Percentiles rank a stretch among this genome's conserved stretches.
Evolutionary conservation across 2,888 invertebrate genomes (phyloP).

Genomic region (Dysmachus trigonus): DNA sequence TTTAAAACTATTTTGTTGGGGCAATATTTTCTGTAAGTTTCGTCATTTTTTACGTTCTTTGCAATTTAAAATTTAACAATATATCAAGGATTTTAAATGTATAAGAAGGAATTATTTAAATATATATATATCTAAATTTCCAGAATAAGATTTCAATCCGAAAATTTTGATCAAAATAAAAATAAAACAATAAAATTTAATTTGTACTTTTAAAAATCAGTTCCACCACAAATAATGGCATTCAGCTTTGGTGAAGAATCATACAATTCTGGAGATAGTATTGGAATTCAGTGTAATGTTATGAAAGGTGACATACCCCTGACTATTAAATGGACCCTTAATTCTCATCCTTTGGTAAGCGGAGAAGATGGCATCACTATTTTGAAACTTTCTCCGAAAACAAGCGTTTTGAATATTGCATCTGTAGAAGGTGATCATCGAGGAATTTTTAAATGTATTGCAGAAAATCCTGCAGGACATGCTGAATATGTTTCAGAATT

Average conservation of each 20-base stretch:
- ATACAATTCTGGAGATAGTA: slow-evolving; percentile 74
- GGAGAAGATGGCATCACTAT: slow-evolving; percentile 66
- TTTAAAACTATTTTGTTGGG: slow-evolving; percentile 51
- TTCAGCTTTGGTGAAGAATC: slow-evolving; percentile 77
- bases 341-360: slow-evolving; percentile 64
- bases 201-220: slow-evolving; percentile 60
- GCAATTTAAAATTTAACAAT: no score
- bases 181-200: neutral
- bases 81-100: no score
- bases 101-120: no score
- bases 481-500: slow-evolving; percentile 74
- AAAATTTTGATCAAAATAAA: no score
- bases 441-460: slow-evolving; percentile 79
- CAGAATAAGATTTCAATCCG: no score
- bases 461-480: slow-evolving; percentile 75
- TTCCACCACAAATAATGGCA: slow-evolving; percentile 72
- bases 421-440: slow-evolving; percentile 75
- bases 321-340: slow-evolving; percentile 76
- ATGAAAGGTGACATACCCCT: slow-evolving; percentile 83
- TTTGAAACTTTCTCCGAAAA: slow-evolving; percentile 70
- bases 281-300: slow-evolving; percentile 76
- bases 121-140: no score
- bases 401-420: slow-evolving; percentile 73
- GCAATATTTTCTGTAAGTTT: slow-evolving; percentile 28
- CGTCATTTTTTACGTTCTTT: slow-evolving; percentile 11